A percentile compares a stretch with the other conserved stretches of the same genome.
These are phyloP conservation scores for Euzetes globulus DNA, from an alignment of 2,888 invertebrate genomes.

Conservation along the genomic window DNA sequence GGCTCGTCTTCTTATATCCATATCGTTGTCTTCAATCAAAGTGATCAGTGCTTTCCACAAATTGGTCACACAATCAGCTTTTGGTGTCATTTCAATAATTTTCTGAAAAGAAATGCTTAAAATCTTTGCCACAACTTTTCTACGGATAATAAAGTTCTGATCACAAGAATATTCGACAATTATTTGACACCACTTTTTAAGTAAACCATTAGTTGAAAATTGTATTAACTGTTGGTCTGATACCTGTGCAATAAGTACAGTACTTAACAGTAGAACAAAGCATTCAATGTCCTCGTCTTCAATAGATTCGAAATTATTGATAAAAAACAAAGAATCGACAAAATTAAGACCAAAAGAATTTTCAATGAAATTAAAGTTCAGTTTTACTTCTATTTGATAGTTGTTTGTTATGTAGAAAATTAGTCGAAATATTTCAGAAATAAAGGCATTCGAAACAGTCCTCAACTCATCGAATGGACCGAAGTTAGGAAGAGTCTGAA, in stretches of 20 bases:
- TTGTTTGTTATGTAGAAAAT: neutral
- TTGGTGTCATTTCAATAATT: neutral
- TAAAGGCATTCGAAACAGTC: neutral
- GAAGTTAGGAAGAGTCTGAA: neutral
- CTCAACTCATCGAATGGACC: neutral
- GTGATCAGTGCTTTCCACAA: conserved; percentile 31
- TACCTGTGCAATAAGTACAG: neutral
- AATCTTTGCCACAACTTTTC: neutral
- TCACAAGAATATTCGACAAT: neutral
- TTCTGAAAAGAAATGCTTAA: neutral
- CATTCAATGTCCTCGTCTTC: neutral
- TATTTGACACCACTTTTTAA: conserved; percentile 19
- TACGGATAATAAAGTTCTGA: neutral
- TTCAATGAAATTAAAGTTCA: neutral
- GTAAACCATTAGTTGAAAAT: neutral
- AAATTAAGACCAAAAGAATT: neutral
- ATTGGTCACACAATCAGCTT: neutral
- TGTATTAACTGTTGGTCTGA: neutral
- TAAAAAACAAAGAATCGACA: neutral
- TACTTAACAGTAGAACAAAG: neutral
- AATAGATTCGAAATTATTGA: neutral
- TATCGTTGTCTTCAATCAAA: conserved; percentile 33
- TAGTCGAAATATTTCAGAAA: conserved; percentile 11
- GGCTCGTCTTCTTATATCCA: conserved; percentile 27
- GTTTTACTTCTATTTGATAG: neutral